Conservation (phyloP, 1,140 invertebrate species). For the Gryllus bimaculatus region DNA sequence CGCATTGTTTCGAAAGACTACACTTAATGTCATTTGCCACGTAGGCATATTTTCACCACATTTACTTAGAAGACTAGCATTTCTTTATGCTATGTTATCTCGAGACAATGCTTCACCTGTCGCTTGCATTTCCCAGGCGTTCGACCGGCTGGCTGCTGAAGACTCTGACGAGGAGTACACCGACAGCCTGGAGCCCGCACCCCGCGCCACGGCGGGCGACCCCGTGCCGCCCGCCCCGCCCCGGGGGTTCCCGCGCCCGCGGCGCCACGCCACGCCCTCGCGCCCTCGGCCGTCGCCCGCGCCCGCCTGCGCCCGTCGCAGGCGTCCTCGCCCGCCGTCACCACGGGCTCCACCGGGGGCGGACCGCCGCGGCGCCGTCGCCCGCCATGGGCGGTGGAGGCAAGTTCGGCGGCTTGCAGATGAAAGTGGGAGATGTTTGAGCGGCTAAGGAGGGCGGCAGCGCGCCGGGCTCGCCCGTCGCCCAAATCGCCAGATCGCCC, state of each 20-base stretch:
- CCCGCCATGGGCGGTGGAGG: not conserved
- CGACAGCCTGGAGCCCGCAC: constrained; percentile 55
- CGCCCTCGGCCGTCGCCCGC: too few species aligned
- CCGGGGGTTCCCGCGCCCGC: too few species aligned
- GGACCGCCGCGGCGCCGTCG: too few species aligned
- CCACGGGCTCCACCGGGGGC: not conserved
- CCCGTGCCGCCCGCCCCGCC: too few species aligned
- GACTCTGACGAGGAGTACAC: constrained; percentile 62
- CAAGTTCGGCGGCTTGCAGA: constrained; percentile 66
- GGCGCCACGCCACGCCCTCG: not conserved
- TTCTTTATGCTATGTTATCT: too few species aligned
- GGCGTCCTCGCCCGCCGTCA: not conserved
- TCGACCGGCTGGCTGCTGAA: constrained; percentile 56
- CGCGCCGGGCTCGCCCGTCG: not conserved
- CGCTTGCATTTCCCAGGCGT: constrained; percentile 32
- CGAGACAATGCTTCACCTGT: too few species aligned
- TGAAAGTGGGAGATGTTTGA: constrained; percentile 78
- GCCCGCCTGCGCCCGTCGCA: not conserved
- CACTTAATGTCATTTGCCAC: too few species aligned
- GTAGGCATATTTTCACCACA: too few species aligned
- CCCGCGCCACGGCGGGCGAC: constrained; percentile 23
- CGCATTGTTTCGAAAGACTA: too few species aligned
- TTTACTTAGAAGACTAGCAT: too few species aligned
- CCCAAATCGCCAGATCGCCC: not conserved
- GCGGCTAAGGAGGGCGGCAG: constrained; percentile 33